phyloP scores from a whole-genome alignment of 2,113 vertebrate genomes.

The Alligator mississippiensis region DNA sequence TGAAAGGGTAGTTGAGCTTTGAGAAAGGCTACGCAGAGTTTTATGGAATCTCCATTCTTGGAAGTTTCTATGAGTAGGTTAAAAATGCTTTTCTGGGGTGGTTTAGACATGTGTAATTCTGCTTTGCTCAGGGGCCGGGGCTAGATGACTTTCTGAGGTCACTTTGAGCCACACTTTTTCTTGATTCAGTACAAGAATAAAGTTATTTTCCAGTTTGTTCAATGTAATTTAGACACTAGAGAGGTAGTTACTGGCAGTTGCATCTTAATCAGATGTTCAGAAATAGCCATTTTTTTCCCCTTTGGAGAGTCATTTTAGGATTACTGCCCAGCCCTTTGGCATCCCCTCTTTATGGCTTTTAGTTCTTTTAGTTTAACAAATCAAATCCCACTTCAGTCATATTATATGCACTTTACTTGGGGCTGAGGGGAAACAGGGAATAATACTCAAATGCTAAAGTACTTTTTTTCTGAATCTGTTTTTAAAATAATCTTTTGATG shows the following conservation, averaged over 20 bases:
- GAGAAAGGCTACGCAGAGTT: too few species aligned
- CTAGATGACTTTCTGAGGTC: too few species aligned
- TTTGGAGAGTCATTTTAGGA: constrained; percentile 2
- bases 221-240: background rate
- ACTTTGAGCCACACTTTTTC: too few species aligned
- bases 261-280: background rate
- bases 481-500: background rate
- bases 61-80: too few species aligned
- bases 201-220: background rate
- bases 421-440: background rate
- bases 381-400: background rate
- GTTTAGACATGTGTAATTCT: too few species aligned
- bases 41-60: too few species aligned
- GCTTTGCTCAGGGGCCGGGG: too few species aligned
- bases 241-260: background rate
- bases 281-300: background rate
- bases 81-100: too few species aligned
- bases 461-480: background rate
- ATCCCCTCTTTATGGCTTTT: background rate
- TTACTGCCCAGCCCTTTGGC: background rate
- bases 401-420: background rate
- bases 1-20: too few species aligned
- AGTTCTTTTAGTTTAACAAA: constrained; percentile 33
- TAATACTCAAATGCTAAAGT: background rate
- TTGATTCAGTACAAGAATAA: background rate